Percentiles rank a stretch among this genome's conserved stretches.
phyloP scores from a whole-genome alignment of 2,113 vertebrate genomes.

The Brachyistius frenatus region DNA sequence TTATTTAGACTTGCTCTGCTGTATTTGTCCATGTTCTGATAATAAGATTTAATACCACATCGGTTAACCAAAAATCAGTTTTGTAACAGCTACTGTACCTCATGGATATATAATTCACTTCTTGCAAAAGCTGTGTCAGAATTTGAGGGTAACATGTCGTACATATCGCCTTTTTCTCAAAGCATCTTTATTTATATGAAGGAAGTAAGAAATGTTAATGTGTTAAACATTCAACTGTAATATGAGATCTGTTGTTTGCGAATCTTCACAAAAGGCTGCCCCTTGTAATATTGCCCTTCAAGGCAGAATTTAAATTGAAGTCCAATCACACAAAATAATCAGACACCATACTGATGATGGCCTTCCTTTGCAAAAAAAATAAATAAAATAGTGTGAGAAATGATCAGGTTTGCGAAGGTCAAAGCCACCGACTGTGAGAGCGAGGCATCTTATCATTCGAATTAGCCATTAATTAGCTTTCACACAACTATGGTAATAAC shows the following conservation, averaged over 20 bases:
- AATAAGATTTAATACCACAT: constrained; percentile 12
- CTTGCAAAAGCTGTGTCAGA: constrained; percentile 9
- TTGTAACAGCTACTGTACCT: not conserved
- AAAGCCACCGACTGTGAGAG: constrained; percentile 85
- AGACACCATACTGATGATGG: constrained; percentile 55
- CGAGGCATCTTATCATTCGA: constrained; percentile 88
- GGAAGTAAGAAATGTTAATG: constrained; percentile 17
- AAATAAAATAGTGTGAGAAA: constrained; percentile 62
- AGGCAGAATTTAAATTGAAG: constrained; percentile 73
- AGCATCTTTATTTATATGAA: constrained; percentile 28
- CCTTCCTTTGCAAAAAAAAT: constrained; percentile 14
- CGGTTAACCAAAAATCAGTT: not conserved
- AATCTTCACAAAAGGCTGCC: constrained; percentile 62
- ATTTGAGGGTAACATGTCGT: not conserved
- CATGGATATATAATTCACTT: not conserved
- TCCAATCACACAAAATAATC: constrained; percentile 66
- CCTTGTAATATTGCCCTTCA: constrained; percentile 64
- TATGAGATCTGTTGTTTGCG: constrained; percentile 44
- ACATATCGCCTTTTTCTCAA: not conserved
- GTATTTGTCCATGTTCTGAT: constrained; percentile 8
- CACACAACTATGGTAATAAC: constrained; percentile 84
- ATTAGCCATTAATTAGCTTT: constrained; percentile 91
- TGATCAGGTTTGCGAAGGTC: constrained; percentile 86
- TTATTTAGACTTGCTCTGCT: constrained; percentile 12
- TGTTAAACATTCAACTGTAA: constrained; percentile 34